A percentile compares a stretch with the other conserved stretches of the same genome.
These are phyloP conservation scores for Pterocles orientalis DNA, from an alignment of 2,113 vertebrate genomes.

Conservation along the genomic window DNA sequence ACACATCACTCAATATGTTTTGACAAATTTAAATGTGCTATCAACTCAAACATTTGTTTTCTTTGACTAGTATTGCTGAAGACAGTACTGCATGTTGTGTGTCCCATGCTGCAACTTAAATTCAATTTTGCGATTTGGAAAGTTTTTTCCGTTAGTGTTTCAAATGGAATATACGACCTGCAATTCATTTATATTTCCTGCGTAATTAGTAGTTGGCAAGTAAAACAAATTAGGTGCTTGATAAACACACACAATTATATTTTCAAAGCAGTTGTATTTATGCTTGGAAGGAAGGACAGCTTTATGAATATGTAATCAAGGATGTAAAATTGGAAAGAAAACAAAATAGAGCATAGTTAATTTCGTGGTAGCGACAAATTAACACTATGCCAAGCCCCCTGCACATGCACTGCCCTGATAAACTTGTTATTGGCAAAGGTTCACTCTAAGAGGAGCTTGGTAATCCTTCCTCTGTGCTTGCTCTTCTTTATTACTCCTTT, in stretches of 20 bases:
- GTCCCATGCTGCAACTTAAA: constrained; percentile 4
- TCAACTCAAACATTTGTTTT: constrained; percentile 7
- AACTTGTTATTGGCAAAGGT: constrained; percentile 92
- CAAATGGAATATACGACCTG: constrained; percentile 58
- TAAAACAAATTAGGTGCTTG: constrained; percentile 79
- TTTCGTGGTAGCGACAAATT: constrained; percentile 83
- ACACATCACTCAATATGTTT: background rate
- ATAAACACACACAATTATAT: constrained; percentile 79
- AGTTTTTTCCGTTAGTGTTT: constrained; percentile 45
- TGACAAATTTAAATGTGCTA: constrained; percentile 27
- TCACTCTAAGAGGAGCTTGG: constrained; percentile 79
- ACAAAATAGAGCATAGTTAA: constrained; percentile 84
- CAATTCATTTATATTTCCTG: constrained; percentile 73
- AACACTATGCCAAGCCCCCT: constrained; percentile 77
- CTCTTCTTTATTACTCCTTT: constrained; percentile 88
- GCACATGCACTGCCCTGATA: constrained; percentile 89
- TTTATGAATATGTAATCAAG: constrained; percentile 85
- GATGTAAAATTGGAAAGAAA: constrained; percentile 83
- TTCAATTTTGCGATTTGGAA: constrained; percentile 9
- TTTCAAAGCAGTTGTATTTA: constrained; percentile 80
- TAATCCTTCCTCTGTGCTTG: constrained; percentile 82
- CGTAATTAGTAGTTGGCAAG: constrained; percentile 76
- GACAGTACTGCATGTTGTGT: background rate
- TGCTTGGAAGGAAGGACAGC: constrained; percentile 73
- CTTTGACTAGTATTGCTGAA: background rate